Evolutionary conservation across 2,888 invertebrate species (phyloP).

Genomic region (Dendrolimus houi): DNA sequence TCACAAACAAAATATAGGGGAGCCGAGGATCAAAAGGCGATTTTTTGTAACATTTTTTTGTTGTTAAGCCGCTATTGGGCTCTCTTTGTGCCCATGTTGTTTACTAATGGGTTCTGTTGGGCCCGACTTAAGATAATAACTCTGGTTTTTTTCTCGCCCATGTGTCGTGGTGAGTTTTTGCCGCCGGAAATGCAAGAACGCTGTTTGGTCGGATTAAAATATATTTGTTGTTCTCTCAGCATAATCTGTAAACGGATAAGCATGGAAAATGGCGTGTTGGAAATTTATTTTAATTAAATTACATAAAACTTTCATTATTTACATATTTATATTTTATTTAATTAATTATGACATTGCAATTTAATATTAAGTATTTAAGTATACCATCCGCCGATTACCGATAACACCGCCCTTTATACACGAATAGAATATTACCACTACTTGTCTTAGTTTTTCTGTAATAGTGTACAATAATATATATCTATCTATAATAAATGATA

Average conservation of each 20-base stretch:
- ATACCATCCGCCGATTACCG: too few species aligned
- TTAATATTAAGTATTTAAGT: too few species aligned
- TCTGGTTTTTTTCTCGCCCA: constrained; percentile 66
- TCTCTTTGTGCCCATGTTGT: constrained; percentile 71
- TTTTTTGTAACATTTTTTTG: constrained; percentile 70
- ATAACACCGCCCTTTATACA: too few species aligned
- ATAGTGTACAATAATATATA: too few species aligned
- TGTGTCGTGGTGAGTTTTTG: constrained; percentile 64
- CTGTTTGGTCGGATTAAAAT: constrained; percentile 66
- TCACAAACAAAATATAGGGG: constrained; percentile 63
- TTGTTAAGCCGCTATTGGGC: constrained; percentile 61
- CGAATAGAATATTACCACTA: constrained; percentile 5
- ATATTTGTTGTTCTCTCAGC: constrained; percentile 69
- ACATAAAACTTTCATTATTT: too few species aligned
- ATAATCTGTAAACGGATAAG: constrained; percentile 53
- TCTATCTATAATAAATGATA: too few species aligned
- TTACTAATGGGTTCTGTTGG: constrained; percentile 76
- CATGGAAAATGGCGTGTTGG: constrained; percentile 28
- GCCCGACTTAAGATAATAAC: constrained; percentile 76
- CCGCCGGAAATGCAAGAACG: constrained; percentile 70
- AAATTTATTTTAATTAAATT: constrained; percentile 25
- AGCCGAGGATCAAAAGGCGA: constrained; percentile 66
- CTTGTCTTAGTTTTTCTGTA: constrained; percentile 17
- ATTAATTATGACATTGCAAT: too few species aligned
- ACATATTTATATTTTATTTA: too few species aligned